Percentiles rank a stretch among this genome's conserved stretches.
Evolutionary conservation across 2,888 invertebrate genomes (phyloP).

Genomic region (Lucinisca nassula): DNA sequence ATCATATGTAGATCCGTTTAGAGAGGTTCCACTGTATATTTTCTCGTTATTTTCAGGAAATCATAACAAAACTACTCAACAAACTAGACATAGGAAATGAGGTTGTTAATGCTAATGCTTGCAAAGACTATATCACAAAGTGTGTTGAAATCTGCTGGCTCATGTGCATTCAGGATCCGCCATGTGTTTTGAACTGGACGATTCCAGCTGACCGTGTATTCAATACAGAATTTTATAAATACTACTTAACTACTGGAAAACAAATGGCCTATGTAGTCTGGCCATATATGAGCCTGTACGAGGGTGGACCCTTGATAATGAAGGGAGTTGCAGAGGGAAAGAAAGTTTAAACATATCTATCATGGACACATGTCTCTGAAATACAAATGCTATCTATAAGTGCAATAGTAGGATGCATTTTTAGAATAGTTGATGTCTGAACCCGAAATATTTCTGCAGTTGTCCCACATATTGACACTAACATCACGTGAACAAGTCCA

Average conservation of each 20-base stretch:
- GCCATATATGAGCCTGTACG: slow-evolving; percentile 57
- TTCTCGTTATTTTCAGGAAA: slow-evolving; percentile 61
- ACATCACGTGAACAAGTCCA: too few species aligned
- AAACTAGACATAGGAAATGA: slow-evolving; percentile 48
- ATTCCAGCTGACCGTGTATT: slow-evolving; percentile 51
- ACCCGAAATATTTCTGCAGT: too few species aligned
- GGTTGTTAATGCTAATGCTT: slow-evolving; percentile 46
- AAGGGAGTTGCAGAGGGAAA: slow-evolving; percentile 65
- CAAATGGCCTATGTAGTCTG: slow-evolving; percentile 63
- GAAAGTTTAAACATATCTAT: neutral
- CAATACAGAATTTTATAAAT: slow-evolving; percentile 51
- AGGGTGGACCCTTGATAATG: slow-evolving; percentile 50
- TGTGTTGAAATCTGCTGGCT: slow-evolving; percentile 7
- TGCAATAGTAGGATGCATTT: slow-evolving; percentile 1
- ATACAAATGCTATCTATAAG: neutral
- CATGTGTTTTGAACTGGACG: slow-evolving; percentile 47
- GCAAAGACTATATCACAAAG: slow-evolving; percentile 37
- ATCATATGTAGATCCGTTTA: too few species aligned
- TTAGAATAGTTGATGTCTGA: neutral
- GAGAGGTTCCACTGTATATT: too few species aligned
- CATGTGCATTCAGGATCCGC: slow-evolving; percentile 62
- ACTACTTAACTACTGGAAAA: slow-evolving; percentile 51
- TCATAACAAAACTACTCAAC: slow-evolving; percentile 48
- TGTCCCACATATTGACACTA: too few species aligned
- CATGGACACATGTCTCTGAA: neutral